A percentile compares a stretch with the other conserved stretches of the same genome.
Evolutionary conservation across 2,888 invertebrate species (phyloP).

Genomic region (Hylaea fasciaria): DNA sequence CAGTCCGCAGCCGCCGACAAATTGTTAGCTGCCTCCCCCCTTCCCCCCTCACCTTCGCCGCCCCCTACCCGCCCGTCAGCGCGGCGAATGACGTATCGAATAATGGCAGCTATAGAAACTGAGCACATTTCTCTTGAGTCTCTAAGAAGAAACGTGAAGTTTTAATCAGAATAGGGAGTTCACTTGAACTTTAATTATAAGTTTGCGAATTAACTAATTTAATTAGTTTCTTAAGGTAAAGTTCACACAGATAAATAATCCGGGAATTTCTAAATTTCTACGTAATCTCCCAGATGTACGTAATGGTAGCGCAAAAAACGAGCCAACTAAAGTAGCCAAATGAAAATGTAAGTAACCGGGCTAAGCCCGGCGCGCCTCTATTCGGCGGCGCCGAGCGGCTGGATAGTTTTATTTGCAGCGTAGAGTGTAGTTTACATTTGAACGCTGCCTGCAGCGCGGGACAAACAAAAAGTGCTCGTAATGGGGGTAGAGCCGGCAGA

Average conservation of each 20-base stretch:
- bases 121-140: background rate
- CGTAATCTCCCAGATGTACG: too few relatives aligned
- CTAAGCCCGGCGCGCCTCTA: background rate
- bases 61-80: background rate
- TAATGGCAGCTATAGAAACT: background rate
- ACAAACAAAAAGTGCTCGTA: constrained; percentile 1
- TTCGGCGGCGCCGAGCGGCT: background rate
- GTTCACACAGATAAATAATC: too few relatives aligned
- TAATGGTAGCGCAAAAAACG: too few relatives aligned
- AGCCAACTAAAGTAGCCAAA: too few relatives aligned
- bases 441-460: constrained; percentile 6
- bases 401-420: constrained; percentile 1
- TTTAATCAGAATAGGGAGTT: too few relatives aligned
- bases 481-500: background rate
- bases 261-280: too few relatives aligned
- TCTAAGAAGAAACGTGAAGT: too few relatives aligned
- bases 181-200: too few relatives aligned
- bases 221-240: too few relatives aligned
- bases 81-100: constrained; percentile 1
- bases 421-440: constrained; percentile 12
- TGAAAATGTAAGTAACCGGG: background rate
- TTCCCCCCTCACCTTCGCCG: too few relatives aligned
- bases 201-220: too few relatives aligned
- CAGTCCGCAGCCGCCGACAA: background rate
- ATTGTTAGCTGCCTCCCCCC: too few relatives aligned